Evolutionary conservation across 2,888 invertebrate species (phyloP), one percentile per base, ranked within the genome.

Genomic region (Lobophora halterata): DNA sequence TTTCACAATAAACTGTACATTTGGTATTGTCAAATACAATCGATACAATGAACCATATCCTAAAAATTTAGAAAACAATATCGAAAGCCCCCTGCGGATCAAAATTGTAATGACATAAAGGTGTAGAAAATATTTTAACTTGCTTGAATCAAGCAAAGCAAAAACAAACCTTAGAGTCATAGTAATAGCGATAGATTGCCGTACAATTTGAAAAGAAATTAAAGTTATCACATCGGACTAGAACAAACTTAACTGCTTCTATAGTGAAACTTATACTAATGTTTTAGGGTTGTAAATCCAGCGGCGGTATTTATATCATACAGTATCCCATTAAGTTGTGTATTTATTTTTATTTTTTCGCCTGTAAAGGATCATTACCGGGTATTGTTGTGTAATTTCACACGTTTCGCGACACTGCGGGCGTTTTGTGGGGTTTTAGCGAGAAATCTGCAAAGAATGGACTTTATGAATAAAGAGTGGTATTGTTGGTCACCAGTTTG

Each of bases 361-460:
- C 70, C 73, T 73, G 77, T 71, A 77, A 75, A 78, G 80, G 74
- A 79, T 83, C 82, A 82, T 85, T 85, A 83, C 71, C 44, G 69
- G 19, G 65, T 66, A 83, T 83, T 85, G 83, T 85, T 78, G 77
- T 61, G 66, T 74, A 81, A 85, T 85, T 85, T 82, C 79, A 85
- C 81, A 82, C 83, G 65, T 80, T 81, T 79, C 79, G 73, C 69
- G 80, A 80, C 78, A 79, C 79, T 80, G 76, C 78, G 75, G 79
- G 75, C 79, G 73, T 69, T 75, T 71, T 67, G 65, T 54, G 70
- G 38, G 55, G 71, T 71, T 79, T 81, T 79, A 79, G 71, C 72
- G 66, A 39, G 46, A 54, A 49, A 39, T 36, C 33, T 13, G 35
- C 27, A 23, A 39, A 52, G 40, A 54, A 51, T 46, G 42, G 40